Conservation (phyloP, 2,797 vertebrate species). For the Novumbra hubbsi region DNA sequence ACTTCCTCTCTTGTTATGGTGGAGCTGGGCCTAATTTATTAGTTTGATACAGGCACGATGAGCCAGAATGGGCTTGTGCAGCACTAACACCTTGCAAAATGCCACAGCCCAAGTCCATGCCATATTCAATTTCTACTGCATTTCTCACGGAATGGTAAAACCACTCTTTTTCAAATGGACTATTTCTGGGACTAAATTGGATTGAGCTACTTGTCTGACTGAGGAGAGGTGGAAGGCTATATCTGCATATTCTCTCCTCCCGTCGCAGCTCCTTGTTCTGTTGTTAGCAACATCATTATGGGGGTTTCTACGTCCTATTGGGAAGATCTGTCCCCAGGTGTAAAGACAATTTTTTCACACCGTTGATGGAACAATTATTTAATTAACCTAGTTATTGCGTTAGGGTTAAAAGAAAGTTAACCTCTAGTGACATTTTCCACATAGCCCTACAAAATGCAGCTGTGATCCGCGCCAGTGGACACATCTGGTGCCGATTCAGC, state of each 20-base stretch:
- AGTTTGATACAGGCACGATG: constrained; percentile 7
- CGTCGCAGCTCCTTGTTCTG: neutral
- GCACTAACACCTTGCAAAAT: neutral
- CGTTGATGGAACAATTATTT: neutral
- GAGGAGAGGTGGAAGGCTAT: neutral
- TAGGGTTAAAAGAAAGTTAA: neutral
- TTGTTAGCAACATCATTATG: neutral
- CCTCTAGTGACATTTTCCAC: neutral
- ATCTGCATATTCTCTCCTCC: neutral
- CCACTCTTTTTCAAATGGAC: constrained; percentile 1
- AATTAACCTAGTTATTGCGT: neutral
- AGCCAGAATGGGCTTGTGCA: neutral
- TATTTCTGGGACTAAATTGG: constrained; percentile 5
- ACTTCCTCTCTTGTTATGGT: constrained; percentile 7
- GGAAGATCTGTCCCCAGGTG: neutral
- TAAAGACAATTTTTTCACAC: neutral
- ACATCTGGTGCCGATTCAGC: neutral
- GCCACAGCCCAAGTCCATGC: neutral
- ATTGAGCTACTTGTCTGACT: neutral
- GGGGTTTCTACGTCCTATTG: neutral
- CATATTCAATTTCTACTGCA: constrained; percentile 3
- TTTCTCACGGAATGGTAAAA: neutral
- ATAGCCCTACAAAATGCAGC: neutral
- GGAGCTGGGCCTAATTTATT: constrained; percentile 6
- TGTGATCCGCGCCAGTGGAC: neutral